These are phyloP conservation scores for Epinephelus cyanopodus DNA, from an alignment of 2,113 vertebrate species.

Conservation along the genomic window DNA sequence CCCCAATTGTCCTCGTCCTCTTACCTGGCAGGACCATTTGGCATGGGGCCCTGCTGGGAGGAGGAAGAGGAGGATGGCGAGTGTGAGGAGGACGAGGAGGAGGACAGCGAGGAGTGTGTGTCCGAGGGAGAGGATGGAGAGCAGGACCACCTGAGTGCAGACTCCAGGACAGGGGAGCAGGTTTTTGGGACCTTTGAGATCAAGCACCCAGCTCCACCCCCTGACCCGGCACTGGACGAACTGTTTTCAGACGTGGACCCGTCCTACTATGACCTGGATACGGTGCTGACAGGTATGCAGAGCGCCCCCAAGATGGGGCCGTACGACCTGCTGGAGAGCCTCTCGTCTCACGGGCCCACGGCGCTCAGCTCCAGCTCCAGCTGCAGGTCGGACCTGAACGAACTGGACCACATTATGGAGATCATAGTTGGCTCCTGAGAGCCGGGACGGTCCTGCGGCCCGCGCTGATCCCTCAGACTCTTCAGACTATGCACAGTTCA, in stretches of 20 bases:
- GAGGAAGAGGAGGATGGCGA: slow-evolving; percentile 83
- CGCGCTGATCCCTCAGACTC: slow-evolving; percentile 64
- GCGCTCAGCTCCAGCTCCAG: slow-evolving; percentile 85
- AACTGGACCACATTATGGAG: slow-evolving; percentile 98
- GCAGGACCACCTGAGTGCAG: slow-evolving; percentile 67
- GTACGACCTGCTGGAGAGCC: slow-evolving; percentile 90
- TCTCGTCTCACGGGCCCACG: slow-evolving; percentile 85
- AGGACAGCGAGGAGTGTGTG: slow-evolving; percentile 88
- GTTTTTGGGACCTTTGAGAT: slow-evolving; percentile 96
- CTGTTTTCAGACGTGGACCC: slow-evolving; percentile 94
- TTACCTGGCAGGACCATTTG: slow-evolving; percentile 81
- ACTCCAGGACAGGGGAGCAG: slow-evolving; percentile 90
- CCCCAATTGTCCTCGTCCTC: slow-evolving; percentile 76
- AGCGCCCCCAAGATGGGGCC: slow-evolving; percentile 88
- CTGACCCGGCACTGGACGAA: slow-evolving; percentile 89
- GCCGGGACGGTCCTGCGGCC: slow-evolving; percentile 46
- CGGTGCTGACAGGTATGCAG: slow-evolving; percentile 95
- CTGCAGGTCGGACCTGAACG: slow-evolving; percentile 95
- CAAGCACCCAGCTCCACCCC: slow-evolving; percentile 85
- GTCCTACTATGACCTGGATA: slow-evolving; percentile 95
- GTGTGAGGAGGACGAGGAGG: slow-evolving; percentile 84
- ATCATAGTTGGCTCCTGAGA: slow-evolving; percentile 96
- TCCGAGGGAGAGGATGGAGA: slow-evolving; percentile 82
- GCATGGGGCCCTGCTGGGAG: slow-evolving; percentile 89
- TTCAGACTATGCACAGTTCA: slow-evolving; percentile 74